A percentile compares a stretch with the other conserved stretches of the same genome.
phyloP scores from a whole-genome alignment of 1,140 invertebrate genomes.

The Trachelipus rathkii region DNA sequence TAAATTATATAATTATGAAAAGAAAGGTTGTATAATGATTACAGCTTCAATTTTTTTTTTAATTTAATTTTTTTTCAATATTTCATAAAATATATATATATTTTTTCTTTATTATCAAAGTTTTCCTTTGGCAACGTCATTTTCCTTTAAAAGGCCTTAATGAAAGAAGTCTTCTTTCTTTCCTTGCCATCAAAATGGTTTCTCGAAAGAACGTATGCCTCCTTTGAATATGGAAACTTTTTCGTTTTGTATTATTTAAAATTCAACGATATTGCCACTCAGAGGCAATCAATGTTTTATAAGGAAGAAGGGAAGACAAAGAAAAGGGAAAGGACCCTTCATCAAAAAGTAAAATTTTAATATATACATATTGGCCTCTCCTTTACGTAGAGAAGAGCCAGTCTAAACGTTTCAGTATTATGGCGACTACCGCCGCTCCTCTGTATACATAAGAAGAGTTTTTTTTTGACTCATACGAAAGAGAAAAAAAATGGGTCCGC shows the following conservation, averaged over 20 bases:
- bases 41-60: too few relatives aligned
- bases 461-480: neutral
- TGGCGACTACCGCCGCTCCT: constrained; percentile 6
- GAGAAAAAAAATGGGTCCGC: constrained; percentile 24
- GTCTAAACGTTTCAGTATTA: constrained; percentile 5
- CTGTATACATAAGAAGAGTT: constrained; percentile 8
- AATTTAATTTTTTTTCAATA: too few relatives aligned
- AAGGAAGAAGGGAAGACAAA: neutral
- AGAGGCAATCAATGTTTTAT: constrained; percentile 11
- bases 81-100: too few relatives aligned
- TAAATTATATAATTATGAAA: too few relatives aligned
- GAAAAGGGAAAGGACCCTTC: neutral
- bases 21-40: too few relatives aligned
- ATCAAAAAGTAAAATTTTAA: neutral
- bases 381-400: neutral
- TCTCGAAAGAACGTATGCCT: too few relatives aligned
- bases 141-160: too few relatives aligned
- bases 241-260: neutral
- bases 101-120: too few relatives aligned
- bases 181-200: too few relatives aligned
- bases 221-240: too few relatives aligned
- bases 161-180: too few relatives aligned
- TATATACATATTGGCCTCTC: constrained; percentile 4
- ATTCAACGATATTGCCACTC: constrained; percentile 6
- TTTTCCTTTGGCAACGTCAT: too few relatives aligned